phyloP scores from a whole-genome alignment of 1,140 invertebrate species.

The Pemphigus obesinymphae region DNA sequence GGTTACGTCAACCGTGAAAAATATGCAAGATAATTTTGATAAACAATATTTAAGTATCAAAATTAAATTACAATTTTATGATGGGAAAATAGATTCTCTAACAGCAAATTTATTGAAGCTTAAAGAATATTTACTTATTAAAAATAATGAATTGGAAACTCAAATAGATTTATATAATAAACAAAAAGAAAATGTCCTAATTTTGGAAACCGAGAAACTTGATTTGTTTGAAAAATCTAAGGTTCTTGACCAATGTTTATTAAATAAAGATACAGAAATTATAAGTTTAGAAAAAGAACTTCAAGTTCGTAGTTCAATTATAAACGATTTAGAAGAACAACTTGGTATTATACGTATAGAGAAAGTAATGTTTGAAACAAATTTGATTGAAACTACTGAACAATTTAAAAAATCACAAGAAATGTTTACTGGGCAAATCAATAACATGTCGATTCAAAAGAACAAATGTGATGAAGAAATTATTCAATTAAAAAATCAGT shows the following conservation, averaged over 20 bases:
- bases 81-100: not conserved
- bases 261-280: not conserved
- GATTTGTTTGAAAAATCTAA: not conserved
- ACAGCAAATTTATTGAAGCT: not conserved
- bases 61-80: not conserved
- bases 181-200: not conserved
- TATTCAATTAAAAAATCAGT: not conserved
- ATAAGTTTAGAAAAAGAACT: not conserved
- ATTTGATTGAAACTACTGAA: not conserved
- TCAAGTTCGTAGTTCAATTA: not conserved
- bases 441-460: not conserved
- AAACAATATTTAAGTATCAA: not conserved
- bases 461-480: not conserved
- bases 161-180: not conserved
- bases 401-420: not conserved
- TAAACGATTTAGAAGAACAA: not conserved
- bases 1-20: not conserved
- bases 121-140: not conserved
- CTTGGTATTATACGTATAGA: conserved; percentile 8
- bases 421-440: not conserved
- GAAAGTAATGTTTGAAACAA: conserved; percentile 22
- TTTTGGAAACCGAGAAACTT: not conserved
- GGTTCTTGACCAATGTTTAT: not conserved
- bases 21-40: not conserved
- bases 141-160: not conserved